These are phyloP conservation scores for Phrynocephalus forsythii DNA, from an alignment of 2,797 vertebrate species.

Conservation along the genomic window DNA sequence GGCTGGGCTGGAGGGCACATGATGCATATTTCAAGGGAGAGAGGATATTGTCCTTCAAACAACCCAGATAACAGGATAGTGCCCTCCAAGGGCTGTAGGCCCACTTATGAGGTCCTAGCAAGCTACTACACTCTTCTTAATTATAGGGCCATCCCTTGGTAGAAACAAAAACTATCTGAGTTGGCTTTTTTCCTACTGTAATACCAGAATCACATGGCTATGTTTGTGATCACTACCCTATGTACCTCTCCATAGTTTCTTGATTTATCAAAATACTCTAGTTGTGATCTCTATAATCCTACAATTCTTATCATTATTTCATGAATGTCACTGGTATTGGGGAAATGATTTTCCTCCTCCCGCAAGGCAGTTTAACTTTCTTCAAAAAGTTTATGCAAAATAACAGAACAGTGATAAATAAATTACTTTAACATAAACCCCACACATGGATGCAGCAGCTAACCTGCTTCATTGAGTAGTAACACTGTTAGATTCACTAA, in stretches of 20 bases:
- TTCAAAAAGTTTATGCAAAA: conserved; percentile 8
- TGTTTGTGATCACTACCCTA: no score
- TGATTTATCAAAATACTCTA: background rate
- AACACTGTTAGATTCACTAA: background rate
- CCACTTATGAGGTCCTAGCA: no score
- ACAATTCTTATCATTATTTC: conserved; percentile 53
- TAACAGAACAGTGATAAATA: background rate
- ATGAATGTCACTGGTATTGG: conserved; percentile 26
- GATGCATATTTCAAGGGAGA: no score
- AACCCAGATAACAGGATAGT: no score
- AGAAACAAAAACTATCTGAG: background rate
- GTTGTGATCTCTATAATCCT: conserved; percentile 21
- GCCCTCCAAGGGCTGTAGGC: no score
- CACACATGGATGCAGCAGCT: background rate
- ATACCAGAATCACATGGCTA: background rate
- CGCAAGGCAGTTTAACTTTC: conserved; percentile 24
- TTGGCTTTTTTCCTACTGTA: background rate
- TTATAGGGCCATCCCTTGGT: background rate
- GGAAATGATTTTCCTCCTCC: conserved; percentile 17
- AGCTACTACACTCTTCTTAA: no score
- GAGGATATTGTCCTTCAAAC: no score
- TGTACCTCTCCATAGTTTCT: background rate
- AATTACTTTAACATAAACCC: background rate
- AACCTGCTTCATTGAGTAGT: background rate
- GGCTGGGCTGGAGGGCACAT: no score